Percentiles rank a stretch among this genome's conserved stretches.
phyloP scores from a whole-genome alignment of 2,113 vertebrate genomes.

The Cromileptes altivelis region DNA sequence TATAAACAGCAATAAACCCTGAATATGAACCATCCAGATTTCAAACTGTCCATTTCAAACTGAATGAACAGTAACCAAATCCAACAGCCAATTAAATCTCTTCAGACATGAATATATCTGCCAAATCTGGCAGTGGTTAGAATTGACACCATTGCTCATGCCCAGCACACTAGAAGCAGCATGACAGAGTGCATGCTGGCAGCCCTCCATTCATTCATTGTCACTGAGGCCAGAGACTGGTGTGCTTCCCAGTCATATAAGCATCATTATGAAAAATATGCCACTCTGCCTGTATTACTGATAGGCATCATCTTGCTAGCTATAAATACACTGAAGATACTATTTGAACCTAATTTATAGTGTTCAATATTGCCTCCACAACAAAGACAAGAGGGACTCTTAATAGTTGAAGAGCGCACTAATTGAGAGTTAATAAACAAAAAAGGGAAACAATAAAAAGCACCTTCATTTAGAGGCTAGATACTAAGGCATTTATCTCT shows the following conservation, averaged over 20 bases:
- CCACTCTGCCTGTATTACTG: background rate
- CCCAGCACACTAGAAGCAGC: background rate
- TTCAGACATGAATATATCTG: background rate
- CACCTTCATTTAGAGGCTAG: background rate
- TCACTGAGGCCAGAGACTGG: conserved; percentile 11
- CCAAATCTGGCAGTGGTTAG: conserved; percentile 21
- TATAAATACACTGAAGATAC: background rate
- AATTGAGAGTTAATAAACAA: background rate
- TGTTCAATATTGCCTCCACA: background rate
- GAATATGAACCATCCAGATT: background rate
- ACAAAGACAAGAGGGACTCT: background rate
- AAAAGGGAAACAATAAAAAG: background rate
- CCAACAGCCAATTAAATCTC: conserved; percentile 29
- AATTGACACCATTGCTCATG: conserved; percentile 9
- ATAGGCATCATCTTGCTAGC: background rate
- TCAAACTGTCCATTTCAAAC: conserved; percentile 23
- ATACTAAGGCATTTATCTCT: conserved; percentile 32
- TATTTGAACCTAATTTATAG: background rate
- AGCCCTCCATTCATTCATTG: conserved; percentile 37
- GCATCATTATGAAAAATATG: conserved; percentile 32
- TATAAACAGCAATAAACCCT: background rate
- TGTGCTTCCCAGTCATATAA: conserved; percentile 15
- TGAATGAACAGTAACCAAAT: conserved; percentile 12
- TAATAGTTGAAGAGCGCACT: too few species aligned
- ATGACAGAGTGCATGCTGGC: conserved; percentile 36